Base-by-base conservation (phyloP, 2,888 invertebrate species). In the Hyposoter didymator region DNA sequence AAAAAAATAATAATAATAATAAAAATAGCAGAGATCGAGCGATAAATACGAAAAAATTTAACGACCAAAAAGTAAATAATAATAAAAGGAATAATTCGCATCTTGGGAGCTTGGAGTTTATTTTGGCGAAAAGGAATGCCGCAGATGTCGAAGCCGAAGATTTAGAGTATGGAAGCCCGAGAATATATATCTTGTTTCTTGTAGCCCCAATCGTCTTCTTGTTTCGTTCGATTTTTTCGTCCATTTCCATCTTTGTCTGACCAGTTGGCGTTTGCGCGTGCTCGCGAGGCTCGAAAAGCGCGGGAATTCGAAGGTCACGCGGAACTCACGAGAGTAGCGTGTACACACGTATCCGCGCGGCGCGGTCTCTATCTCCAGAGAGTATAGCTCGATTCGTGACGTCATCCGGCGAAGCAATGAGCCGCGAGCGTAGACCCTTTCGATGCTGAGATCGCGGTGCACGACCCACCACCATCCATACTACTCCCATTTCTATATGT, bases 261-360 rank as follows among this genome's bases (percentile, higher is more conserved):
- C 52, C 19, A 5, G 12, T 45, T 47, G 14, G 62, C 64, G 12
- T 52, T 35, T 43, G 28, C 70, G 52, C 10, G n/a, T 45, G 62
- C 72, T 85, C 85, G 82, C 66, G 69, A 55, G 87, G 79, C 28
- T 78, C 75, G 78, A 85, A 89, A 91, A 90, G 91, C 93, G 93
- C 93, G 93, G 92, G 92, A 92, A 93, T 89, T 88, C 91, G 92
- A 93, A 93, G 93, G 93, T 92, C 92, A 91, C 73, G 88, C 86
- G 84, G 87, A 79, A 79, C 64, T 64, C 72, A 43, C 43, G n/a
- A 59, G 49, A 19, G 49, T 22, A 69, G 69, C 10, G 52, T 75
- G 49, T 66, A 76, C 32, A 52, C 35, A 52, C 49, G 6, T 72
- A 72, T 35, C 17, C 43, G 32, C 22, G 28, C 28, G 49, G 28